phyloP scores from a whole-genome alignment of 2,113 vertebrate genomes.

The Poecilia latipinna region DNA sequence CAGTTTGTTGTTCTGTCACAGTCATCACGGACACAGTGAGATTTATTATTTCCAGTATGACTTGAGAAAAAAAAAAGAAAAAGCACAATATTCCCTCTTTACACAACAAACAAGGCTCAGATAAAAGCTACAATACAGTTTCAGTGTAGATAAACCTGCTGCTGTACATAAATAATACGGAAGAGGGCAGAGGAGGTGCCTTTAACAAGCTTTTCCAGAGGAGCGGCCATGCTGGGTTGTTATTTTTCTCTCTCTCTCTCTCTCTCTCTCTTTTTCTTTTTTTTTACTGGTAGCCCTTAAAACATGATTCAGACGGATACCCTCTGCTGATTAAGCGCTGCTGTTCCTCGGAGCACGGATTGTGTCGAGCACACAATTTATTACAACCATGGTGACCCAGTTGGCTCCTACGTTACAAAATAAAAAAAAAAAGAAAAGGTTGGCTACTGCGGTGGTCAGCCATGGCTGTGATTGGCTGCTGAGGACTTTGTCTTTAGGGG shows the following conservation, averaged over 20 bases:
- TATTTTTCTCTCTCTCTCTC: neutral
- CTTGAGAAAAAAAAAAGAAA: conserved; percentile 8
- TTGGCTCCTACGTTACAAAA: conserved; percentile 56
- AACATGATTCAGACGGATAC: conserved; percentile 55
- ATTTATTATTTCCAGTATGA: conserved; percentile 57
- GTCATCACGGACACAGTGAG: conserved; percentile 79
- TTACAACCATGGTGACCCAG: conserved; percentile 67
- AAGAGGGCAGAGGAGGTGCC: conserved; percentile 36
- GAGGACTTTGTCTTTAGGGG: conserved; percentile 38
- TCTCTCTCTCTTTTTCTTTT: too few species aligned
- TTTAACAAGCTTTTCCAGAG: conserved; percentile 32
- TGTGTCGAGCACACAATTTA: conserved; percentile 36
- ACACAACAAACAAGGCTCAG: conserved; percentile 61
- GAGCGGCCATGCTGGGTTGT: conserved; percentile 28
- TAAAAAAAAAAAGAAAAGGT: conserved; percentile 19
- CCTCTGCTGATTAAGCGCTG: conserved; percentile 47
- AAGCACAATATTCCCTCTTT: conserved; percentile 33
- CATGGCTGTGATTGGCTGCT: conserved; percentile 65
- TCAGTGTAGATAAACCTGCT: conserved; percentile 28
- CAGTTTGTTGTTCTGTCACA: conserved; percentile 24
- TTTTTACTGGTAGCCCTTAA: conserved; percentile 76
- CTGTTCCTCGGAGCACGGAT: conserved; percentile 22
- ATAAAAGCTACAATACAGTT: conserved; percentile 39
- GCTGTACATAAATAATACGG: conserved; percentile 50
- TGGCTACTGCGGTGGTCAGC: conserved; percentile 61